Conservation (phyloP, 2,113 vertebrate species). For the Alethe castanea region DNA sequence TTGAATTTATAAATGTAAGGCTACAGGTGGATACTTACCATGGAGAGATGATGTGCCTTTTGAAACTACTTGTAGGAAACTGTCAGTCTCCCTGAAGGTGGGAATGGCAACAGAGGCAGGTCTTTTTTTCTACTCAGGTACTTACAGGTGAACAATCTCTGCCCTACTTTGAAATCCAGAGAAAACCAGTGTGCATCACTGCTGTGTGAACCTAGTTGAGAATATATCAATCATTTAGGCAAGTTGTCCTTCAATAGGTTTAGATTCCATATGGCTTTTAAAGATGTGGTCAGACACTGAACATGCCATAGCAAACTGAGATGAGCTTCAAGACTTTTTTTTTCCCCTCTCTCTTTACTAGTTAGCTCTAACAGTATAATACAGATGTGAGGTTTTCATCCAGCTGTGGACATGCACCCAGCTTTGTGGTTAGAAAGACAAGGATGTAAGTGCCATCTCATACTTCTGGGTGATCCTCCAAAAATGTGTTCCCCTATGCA, state of each 20-base stretch:
- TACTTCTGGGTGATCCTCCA: neutral
- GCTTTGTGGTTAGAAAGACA: neutral
- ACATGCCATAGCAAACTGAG: neutral
- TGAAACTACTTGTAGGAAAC: constrained; percentile 35
- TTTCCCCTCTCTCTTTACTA: neutral
- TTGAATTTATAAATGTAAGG: constrained; percentile 19
- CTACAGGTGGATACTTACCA: neutral
- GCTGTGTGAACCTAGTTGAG: neutral
- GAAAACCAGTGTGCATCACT: neutral
- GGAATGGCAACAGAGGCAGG: constrained; percentile 37
- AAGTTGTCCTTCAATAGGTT: neutral
- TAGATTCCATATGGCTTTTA: neutral
- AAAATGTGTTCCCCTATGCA: fast-evolving
- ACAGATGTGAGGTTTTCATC: neutral
- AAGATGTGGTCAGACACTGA: neutral
- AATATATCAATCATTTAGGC: neutral
- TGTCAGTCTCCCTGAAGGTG: neutral
- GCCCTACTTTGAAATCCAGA: constrained; percentile 22
- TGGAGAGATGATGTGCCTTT: constrained; percentile 63
- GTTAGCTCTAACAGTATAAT: neutral
- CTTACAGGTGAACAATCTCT: constrained; percentile 47
- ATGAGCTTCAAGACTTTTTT: neutral
- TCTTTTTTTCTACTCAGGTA: constrained; percentile 64
- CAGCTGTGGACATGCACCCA: neutral
- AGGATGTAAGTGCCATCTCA: neutral